Evolutionary conservation across 2,888 invertebrate species (phyloP).

Genomic region (Tipula helvola): DNA sequence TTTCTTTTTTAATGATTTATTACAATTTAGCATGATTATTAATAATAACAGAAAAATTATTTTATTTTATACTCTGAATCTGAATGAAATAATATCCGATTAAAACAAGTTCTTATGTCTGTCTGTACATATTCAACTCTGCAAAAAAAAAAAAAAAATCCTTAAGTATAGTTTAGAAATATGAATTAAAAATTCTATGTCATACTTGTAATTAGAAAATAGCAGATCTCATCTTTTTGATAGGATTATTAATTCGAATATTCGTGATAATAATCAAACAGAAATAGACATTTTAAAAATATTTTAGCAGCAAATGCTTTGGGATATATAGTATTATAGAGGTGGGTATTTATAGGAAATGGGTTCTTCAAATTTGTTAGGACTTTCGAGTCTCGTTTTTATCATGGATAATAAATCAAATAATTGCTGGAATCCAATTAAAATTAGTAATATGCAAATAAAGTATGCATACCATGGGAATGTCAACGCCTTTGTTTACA

Average conservation of each 20-base stretch:
- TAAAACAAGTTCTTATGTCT: not conserved
- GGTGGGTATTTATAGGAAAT: not conserved
- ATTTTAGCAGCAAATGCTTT: not conserved
- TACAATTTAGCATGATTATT: slow-evolving; percentile 4
- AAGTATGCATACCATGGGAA: not conserved
- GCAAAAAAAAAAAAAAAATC: not conserved
- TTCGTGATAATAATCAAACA: not conserved
- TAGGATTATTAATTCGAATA: not conserved
- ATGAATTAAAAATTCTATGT: not conserved
- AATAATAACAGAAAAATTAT: not conserved
- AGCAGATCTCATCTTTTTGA: not conserved
- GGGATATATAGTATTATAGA: not conserved
- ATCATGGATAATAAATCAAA: not conserved
- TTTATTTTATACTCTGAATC: not conserved
- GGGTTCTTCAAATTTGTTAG: not conserved
- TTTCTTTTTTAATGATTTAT: not conserved
- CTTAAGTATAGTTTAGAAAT: not conserved
- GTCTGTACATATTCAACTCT: not conserved
- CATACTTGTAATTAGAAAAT: not conserved
- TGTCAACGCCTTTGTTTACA: not conserved
- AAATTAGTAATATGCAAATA: not conserved
- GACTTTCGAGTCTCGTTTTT: not conserved
- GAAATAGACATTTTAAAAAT: not conserved
- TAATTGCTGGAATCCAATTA: not conserved
- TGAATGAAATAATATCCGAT: not conserved